Conservation (phyloP, 2,888 invertebrate species). For the Cyrtodaria siliqua region DNA sequence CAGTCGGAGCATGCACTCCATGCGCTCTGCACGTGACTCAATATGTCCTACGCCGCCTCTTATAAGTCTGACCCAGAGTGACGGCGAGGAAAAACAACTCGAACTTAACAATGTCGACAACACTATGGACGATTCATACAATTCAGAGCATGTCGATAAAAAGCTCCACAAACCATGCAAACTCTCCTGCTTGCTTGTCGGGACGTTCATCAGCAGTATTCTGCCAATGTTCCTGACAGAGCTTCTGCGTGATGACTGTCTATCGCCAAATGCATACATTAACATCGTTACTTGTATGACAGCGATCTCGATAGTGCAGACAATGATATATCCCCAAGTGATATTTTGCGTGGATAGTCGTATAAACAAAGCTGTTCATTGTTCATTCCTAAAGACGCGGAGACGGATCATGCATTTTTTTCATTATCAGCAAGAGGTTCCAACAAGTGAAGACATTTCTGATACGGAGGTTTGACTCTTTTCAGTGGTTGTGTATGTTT, state of each 20-base stretch:
- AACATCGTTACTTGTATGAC: slow-evolving; percentile 76
- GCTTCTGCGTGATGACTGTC: slow-evolving; percentile 60
- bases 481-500: neutral
- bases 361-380: slow-evolving; percentile 72
- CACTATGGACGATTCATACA: slow-evolving; percentile 45
- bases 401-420: slow-evolving; percentile 58
- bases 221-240: slow-evolving; percentile 78
- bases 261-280: slow-evolving; percentile 70
- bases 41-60: slow-evolving; percentile 62
- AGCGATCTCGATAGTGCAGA: slow-evolving; percentile 77
- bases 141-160: slow-evolving; percentile 25
- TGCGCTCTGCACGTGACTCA: slow-evolving; percentile 53
- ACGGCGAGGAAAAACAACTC: slow-evolving; percentile 58
- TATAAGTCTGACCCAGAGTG: slow-evolving; percentile 61
- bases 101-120: slow-evolving; percentile 42
- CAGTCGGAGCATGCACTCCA: slow-evolving; percentile 42
- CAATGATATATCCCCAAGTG: slow-evolving; percentile 79
- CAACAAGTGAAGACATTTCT: slow-evolving; percentile 66
- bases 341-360: slow-evolving; percentile 75
- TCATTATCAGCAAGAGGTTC: slow-evolving; percentile 59
- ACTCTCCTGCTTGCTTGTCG: slow-evolving; percentile 69
- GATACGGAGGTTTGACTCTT: slow-evolving; percentile 66
- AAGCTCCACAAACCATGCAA: slow-evolving; percentile 61
- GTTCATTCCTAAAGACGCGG: slow-evolving; percentile 53
- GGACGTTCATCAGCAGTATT: slow-evolving; percentile 74